Percentiles rank a stretch among this genome's conserved stretches.
Conservation (phyloP, 2,113 vertebrate species). For the Paralichthys olivaceus region DNA sequence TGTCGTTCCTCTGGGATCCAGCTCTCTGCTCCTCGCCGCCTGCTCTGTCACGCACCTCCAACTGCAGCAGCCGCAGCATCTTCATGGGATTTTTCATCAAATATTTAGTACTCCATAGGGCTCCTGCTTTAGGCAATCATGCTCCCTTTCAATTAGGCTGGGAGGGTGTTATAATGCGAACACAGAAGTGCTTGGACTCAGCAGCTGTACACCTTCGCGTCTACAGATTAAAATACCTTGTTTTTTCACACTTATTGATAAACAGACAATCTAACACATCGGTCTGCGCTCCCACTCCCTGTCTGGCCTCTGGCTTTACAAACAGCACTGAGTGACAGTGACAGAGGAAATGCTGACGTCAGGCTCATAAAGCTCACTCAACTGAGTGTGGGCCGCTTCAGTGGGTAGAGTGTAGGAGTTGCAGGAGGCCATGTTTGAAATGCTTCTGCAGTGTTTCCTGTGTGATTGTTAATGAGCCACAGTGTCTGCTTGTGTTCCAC, state of each 20-base stretch:
- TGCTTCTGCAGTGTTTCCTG: constrained; percentile 34
- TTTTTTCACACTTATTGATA: constrained; percentile 15
- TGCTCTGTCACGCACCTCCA: constrained; percentile 43
- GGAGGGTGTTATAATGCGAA: constrained; percentile 33
- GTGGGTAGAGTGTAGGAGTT: neutral
- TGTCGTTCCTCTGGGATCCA: constrained; percentile 42
- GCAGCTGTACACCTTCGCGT: constrained; percentile 15
- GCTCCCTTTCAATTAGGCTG: constrained; percentile 28
- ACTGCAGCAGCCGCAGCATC: constrained; percentile 35
- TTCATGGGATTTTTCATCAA: constrained; percentile 56
- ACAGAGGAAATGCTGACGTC: constrained; percentile 52
- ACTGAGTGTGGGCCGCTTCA: neutral
- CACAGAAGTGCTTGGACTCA: constrained; percentile 4
- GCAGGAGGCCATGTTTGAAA: constrained; percentile 47
- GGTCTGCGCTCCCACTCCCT: constrained; percentile 2
- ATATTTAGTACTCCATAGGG: constrained; percentile 53
- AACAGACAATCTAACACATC: constrained; percentile 15
- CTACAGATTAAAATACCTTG: constrained; percentile 17
- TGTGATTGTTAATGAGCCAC: constrained; percentile 15
- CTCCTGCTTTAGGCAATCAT: constrained; percentile 24
- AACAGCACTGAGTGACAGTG: constrained; percentile 39
- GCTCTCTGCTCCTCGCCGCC: constrained; percentile 35
- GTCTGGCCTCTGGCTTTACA: constrained; percentile 38
- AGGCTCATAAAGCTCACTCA: constrained; percentile 1
- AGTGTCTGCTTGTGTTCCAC: neutral